Evolutionary conservation across 2,113 vertebrate species (phyloP), one percentile per base, ranked within the genome.

Genomic region (Galbula dea): DNA sequence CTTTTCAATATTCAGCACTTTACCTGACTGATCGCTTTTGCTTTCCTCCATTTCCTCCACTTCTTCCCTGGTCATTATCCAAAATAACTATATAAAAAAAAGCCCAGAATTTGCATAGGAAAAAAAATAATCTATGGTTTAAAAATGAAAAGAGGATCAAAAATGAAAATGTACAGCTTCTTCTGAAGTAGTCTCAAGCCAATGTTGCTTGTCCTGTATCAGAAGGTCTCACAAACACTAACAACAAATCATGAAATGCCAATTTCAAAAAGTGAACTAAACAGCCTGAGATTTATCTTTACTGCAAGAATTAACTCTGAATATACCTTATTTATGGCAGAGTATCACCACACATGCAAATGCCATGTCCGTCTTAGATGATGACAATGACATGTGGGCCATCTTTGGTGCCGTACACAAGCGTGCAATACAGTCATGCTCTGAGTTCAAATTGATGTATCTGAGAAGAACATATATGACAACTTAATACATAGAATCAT

Each of bases 1-100:
- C 86, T 97, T 96, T 96, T 96, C 69, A 91, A 49, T 90, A 95
- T 80, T 92, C 84, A 88, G 46, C 63, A 89, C 72, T 90, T 96
- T 95, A 86, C 72, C 80, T 94, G 73, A 91, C 22, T 89, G 78
- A 94, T 83, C 29, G 59, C 43, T 94, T 83, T 39, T 88, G 24
- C 63, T 95, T 65, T 93, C 72, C 41, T 89, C 20, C 30, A 2
- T 90, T 96, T 94, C 20, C 30, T 80, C 91, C 72, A 91, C 3
- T 83, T 90, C 16, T 45, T 94, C 54, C 20, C 8, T 7, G 7
- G 16, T 36, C 62, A 24, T 77, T 51, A 72, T 62, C 24, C 5
- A 76, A 66, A 94, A 41, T 34, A 86, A 97, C 51, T 34, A 67
- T 3, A 84, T 39, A 88, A 91, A 90, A 81, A 29, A 69, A n/a